Evolutionary conservation across 1,140 invertebrate species (phyloP).

Genomic region (Telenomus remus): DNA sequence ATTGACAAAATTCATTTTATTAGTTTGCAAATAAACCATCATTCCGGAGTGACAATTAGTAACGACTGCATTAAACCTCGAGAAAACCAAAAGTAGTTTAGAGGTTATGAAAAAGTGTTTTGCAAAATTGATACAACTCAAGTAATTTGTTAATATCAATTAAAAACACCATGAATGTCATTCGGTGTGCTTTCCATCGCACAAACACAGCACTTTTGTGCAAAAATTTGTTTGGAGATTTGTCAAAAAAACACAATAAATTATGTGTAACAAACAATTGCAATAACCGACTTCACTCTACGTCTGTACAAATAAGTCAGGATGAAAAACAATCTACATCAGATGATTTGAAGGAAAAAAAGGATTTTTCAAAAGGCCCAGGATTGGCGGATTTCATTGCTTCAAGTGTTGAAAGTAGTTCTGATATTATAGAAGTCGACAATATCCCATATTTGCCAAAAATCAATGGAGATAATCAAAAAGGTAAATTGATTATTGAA

Average conservation of each 20-base stretch:
- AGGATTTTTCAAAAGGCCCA: conserved; percentile 52
- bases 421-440: conserved; percentile 32
- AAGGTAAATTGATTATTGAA: conserved; percentile 58
- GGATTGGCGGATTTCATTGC: conserved; percentile 57
- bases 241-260: conserved; percentile 3
- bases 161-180: conserved; percentile 26
- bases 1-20: too few species aligned
- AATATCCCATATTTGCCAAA: conserved; percentile 64
- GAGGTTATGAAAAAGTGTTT: too few species aligned
- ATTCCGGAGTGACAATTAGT: too few species aligned
- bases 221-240: conserved; percentile 2
- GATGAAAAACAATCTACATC: background rate
- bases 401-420: conserved; percentile 8
- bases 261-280: conserved; percentile 2
- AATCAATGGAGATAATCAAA: conserved; percentile 62
- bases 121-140: background rate
- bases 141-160: background rate
- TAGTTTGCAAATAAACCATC: too few species aligned
- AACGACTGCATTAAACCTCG: too few species aligned
- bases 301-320: background rate
- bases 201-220: conserved; percentile 15
- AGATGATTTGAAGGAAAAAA: conserved; percentile 25
- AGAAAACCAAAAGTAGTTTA: too few species aligned
- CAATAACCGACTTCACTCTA: conserved; percentile 5
- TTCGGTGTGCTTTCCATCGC: conserved; percentile 8